Percentiles rank a stretch among this genome's conserved stretches.
Conservation (phyloP, 2,888 invertebrate species). For the Melanotus villosus region DNA sequence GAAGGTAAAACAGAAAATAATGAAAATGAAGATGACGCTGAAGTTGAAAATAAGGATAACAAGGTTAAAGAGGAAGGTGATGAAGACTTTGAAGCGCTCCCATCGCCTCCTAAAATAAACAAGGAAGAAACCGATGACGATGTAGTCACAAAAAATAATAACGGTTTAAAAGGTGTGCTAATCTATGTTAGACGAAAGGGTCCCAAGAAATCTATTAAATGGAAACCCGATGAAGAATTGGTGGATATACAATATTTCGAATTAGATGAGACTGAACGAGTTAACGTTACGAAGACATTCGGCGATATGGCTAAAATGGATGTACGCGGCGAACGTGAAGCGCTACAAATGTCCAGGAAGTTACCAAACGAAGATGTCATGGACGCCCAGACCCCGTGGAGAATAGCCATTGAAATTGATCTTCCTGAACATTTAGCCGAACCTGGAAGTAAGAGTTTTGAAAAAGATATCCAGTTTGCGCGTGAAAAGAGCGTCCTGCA, state of each 20-base stretch:
- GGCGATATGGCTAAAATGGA: slow-evolving; percentile 94
- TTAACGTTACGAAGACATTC: slow-evolving; percentile 94
- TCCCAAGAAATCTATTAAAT: slow-evolving; percentile 82
- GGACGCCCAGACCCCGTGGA: slow-evolving; percentile 87
- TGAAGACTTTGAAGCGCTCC: slow-evolving; percentile 15
- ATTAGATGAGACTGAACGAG: slow-evolving; percentile 95
- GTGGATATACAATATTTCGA: slow-evolving; percentile 92
- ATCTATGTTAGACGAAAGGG: slow-evolving; percentile 82
- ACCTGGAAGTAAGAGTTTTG: slow-evolving; percentile 85
- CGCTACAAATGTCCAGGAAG: slow-evolving; percentile 84
- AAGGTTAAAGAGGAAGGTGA: slow-evolving; percentile 4
- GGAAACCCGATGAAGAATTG: slow-evolving; percentile 85
- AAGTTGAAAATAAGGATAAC: slow-evolving; percentile 57
- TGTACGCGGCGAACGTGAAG: slow-evolving; percentile 86
- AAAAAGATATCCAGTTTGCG: slow-evolving; percentile 89
- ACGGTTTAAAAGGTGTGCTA: slow-evolving; percentile 83
- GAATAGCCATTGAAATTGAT: slow-evolving; percentile 79
- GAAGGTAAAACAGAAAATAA: slow-evolving; percentile 62
- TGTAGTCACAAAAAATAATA: slow-evolving; percentile 33
- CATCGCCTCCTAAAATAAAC: slow-evolving; percentile 15
- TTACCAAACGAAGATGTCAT: slow-evolving; percentile 83
- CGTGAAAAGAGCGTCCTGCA: slow-evolving; percentile 88
- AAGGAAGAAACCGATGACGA: slow-evolving; percentile 46
- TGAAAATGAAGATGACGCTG: slow-evolving; percentile 13
- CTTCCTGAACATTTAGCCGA: slow-evolving; percentile 76